These are phyloP conservation scores for Oceanites oceanicus DNA, from an alignment of 2,113 vertebrate genomes.

Conservation along the genomic window DNA sequence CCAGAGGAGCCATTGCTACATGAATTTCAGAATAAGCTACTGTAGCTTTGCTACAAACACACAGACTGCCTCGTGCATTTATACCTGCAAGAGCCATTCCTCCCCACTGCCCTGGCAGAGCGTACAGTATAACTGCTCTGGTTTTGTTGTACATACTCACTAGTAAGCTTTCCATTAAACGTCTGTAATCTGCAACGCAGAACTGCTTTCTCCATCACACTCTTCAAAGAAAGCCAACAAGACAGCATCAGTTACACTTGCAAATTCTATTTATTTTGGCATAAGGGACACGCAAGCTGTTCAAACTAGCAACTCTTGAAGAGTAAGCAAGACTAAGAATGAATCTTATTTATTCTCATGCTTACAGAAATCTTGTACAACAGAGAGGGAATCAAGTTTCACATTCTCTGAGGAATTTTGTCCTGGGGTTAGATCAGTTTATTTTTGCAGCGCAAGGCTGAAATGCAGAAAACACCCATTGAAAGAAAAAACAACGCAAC, in stretches of 20 bases:
- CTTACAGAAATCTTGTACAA: background rate
- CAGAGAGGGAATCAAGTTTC: background rate
- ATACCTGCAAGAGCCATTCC: background rate
- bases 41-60: background rate
- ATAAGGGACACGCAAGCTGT: background rate
- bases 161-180: background rate
- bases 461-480: background rate
- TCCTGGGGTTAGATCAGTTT: background rate
- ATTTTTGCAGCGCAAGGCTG: background rate
- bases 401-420: background rate
- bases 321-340: background rate
- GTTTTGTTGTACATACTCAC: background rate
- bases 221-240: background rate
- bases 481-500: background rate
- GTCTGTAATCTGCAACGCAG: background rate
- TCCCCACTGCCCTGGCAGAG: background rate
- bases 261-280: background rate
- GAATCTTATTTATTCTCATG: background rate
- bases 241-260: background rate
- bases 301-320: background rate
- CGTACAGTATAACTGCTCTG: background rate
- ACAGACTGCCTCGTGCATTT: background rate
- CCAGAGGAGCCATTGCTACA: accelerated
- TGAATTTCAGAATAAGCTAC: background rate
- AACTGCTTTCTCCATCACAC: background rate